Conservation (phyloP, 2,797 vertebrate genomes). For the Cyprinella venusta region DNA sequence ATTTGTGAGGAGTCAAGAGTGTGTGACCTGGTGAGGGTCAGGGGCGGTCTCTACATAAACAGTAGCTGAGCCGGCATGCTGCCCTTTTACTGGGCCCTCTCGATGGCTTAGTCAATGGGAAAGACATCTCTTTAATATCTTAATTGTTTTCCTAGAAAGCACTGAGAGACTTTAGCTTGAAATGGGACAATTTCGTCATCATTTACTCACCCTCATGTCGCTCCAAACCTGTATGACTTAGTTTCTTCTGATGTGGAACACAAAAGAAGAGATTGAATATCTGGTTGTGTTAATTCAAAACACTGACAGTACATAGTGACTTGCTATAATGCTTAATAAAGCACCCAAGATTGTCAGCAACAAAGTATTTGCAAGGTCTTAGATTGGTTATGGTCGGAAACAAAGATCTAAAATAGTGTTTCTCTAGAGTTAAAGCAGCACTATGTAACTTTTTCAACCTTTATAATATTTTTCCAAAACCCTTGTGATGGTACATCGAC, state of each 20-base stretch:
- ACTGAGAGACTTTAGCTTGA: neutral
- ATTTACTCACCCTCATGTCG: neutral
- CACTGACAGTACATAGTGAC: neutral
- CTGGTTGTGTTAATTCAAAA: neutral
- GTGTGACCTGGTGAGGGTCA: conserved; percentile 61
- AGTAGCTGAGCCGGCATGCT: conserved; percentile 61
- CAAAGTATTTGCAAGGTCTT: neutral
- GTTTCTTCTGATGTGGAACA: no score
- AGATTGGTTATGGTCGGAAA: neutral
- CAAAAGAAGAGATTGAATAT: no score
- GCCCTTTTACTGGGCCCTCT: conserved; percentile 34
- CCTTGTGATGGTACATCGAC: no score
- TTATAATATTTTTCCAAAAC: no score
- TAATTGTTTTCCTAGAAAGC: neutral
- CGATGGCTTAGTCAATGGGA: conserved; percentile 2
- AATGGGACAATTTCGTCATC: neutral
- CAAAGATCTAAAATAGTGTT: neutral
- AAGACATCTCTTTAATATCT: neutral
- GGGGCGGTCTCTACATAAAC: conserved; percentile 67
- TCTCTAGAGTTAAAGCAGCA: neutral
- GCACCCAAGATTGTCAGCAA: neutral
- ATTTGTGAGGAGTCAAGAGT: conserved; percentile 59
- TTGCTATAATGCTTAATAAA: neutral
- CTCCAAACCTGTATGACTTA: neutral
- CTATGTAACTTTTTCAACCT: no score